Percentiles rank a stretch among this genome's conserved stretches.
Conservation (phyloP, 1,140 invertebrate genomes). For the Drosophila takahashii region DNA sequence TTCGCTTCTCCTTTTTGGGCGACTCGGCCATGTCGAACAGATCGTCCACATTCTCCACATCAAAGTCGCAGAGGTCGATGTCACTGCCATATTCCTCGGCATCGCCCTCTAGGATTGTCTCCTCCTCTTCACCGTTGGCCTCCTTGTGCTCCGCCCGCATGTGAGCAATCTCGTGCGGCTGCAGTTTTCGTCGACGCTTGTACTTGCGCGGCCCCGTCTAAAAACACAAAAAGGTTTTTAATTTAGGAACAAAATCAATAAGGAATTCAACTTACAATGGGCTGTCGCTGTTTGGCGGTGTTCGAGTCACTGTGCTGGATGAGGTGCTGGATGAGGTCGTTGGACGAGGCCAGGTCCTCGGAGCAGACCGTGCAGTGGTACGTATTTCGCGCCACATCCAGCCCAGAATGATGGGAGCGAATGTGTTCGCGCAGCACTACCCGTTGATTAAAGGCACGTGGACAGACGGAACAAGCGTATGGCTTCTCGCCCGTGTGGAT, state of each 20-base stretch:
- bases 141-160: slow-evolving; percentile 75
- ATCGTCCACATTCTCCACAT: slow-evolving; percentile 84
- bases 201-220: slow-evolving; percentile 91
- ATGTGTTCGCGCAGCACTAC: slow-evolving; percentile 93
- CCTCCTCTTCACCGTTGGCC: slow-evolving; percentile 34
- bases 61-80: slow-evolving; percentile 76
- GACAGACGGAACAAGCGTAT: slow-evolving; percentile 97
- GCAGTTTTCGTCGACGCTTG: slow-evolving; percentile 90
- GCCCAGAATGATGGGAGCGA: slow-evolving; percentile 92
- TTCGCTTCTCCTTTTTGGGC: slow-evolving; percentile 64
- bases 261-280: slow-evolving; percentile 85
- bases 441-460: slow-evolving; percentile 93
- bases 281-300: slow-evolving; percentile 91
- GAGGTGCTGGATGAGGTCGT: slow-evolving; percentile 91
- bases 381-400: slow-evolving; percentile 87
- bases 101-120: slow-evolving; percentile 50
- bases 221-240: neutral
- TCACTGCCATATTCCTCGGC: slow-evolving; percentile 67
- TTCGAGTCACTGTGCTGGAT: slow-evolving; percentile 93
- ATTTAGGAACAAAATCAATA: neutral
- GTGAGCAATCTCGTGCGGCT: slow-evolving; percentile 87
- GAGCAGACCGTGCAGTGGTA: slow-evolving; percentile 92
- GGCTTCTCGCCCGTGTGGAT: slow-evolving; percentile 99
- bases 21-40: slow-evolving; percentile 83
- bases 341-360: slow-evolving; percentile 88